Evolutionary conservation across 2,113 vertebrate genomes (phyloP).

Genomic region (Ptyas mucosa): DNA sequence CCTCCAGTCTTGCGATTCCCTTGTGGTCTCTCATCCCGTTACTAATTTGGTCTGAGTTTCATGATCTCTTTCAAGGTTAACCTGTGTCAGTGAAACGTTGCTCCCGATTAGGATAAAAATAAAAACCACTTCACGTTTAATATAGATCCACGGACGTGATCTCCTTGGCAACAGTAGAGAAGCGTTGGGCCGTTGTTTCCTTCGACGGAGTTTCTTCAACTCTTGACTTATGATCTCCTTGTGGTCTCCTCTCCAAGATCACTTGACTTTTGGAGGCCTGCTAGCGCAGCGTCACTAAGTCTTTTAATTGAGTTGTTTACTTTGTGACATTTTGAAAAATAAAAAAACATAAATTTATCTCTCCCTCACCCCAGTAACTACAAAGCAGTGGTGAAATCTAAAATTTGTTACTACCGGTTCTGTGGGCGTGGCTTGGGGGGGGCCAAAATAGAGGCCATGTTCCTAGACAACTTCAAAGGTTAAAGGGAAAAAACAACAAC

Average conservation of each 20-base stretch:
- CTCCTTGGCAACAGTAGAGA: neutral
- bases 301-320: neutral
- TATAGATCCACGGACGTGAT: neutral
- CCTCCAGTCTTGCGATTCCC: neutral
- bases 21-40: neutral
- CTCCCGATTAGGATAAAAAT: neutral
- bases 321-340: neutral
- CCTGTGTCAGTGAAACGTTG: neutral
- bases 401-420: too few relatives aligned
- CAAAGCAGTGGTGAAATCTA: too few relatives aligned
- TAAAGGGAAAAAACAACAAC: too few relatives aligned
- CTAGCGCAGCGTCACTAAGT: rapidly evolving
- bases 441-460: too few relatives aligned
- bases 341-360: neutral
- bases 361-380: neutral
- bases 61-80: neutral
- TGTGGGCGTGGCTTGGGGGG: too few relatives aligned
- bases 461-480: too few relatives aligned
- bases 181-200: neutral
- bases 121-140: neutral
- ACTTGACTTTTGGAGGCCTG: neutral
- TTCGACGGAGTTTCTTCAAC: neutral
- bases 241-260: neutral
- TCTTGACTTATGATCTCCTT: neutral
- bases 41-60: neutral